Base-by-base conservation (phyloP, 2,888 invertebrate genomes). In the Ecdyonurus torrentis region DNA sequence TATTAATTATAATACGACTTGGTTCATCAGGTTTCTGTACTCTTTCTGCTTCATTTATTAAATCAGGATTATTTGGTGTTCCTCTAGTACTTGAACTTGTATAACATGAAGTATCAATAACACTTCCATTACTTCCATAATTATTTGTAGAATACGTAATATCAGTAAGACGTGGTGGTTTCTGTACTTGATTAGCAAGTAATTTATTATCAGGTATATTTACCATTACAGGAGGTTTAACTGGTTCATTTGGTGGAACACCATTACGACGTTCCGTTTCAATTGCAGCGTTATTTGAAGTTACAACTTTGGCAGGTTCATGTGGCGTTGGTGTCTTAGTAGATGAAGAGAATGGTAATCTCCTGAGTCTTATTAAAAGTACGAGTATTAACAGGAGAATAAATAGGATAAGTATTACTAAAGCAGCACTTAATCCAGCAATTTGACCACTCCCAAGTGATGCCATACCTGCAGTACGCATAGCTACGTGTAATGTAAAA, bases 401-500 rank as follows among this genome's bases (percentile, higher is more conserved):
- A 52, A 70, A 63, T 61, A 70, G 66, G 63, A 70, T 65, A 59
- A 71, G 66, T 52, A 67, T 66, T 59, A 69, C 64, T 58, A 70
- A 66, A 22, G 69, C 69, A 20, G 69, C 65, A 58, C 68, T 67
- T 63, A 92, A 77, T 53, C 91, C 90, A 23, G 89, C 89, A 69
- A 91, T 90, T 74, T 91, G 91, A 7, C 90, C 63, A 25, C 69
- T 67, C 52, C 69, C 90, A 64, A 92, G 75, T 1, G 87, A 86
- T 1, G 87, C 86, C 81, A 90, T 87, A 61, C 90, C 89, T 25
- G 86, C 87, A 59, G 88, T 81, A 64, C 85, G 77, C 75, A 88
- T 82, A 61, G 86, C 83, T 62, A 93, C 88, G 71, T 88, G 87
- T 53, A 93, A 79, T 52, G 92, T 92, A 71, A 92, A 92, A 75